Evolutionary conservation across 2,797 vertebrate species (phyloP), one percentile per base, ranked within the genome.

Genomic region (Otolemur crassicaudatus): DNA sequence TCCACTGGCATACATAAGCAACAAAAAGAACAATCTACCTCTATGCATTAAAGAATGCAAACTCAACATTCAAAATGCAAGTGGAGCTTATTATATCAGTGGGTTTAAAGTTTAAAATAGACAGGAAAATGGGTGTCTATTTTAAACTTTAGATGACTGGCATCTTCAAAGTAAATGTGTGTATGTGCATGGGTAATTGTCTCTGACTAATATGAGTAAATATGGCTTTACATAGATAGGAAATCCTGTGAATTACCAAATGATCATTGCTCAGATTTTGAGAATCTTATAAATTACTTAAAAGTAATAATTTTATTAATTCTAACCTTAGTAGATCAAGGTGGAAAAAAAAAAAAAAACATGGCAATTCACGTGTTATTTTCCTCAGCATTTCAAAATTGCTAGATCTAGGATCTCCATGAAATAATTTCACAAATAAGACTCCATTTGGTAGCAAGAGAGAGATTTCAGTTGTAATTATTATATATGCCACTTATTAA

Each of bases 271-370:
- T 82, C 12, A 73, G 17, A 90, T 63, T 70, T 84, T 8, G 1
- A 11, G 8, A 87, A 60, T 87, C 10, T 14, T 63, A 63, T 58
- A 83, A 61, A 70, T 34, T 73, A 76, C 31, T 75, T 87, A 77
- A 92, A 94, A 94, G n/a, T 25, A 90, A 90, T 29, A 60, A 22
- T 70, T 34, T 70, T 80, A 82, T 92, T 63, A 83, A 49, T 69
- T 87, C 2, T 84, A 43, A 81, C 19, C 90, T 84, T 61, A 83
- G 31, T 17, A 79, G 61, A 63, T 87, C 29, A 90, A 90, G 40
- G 13, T 4, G 10, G 9, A 8, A 17, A 53, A 67, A 49, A 67
- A 49, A 87, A 53, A 67, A 40, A 92, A 20, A 5, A 25, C 4
- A 22, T 6, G 2, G 90, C 11, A 58, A 69, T 69, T 87, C 14